Conservation (phyloP, 2,113 vertebrate species). For the Datnioides undecimradiatus region DNA sequence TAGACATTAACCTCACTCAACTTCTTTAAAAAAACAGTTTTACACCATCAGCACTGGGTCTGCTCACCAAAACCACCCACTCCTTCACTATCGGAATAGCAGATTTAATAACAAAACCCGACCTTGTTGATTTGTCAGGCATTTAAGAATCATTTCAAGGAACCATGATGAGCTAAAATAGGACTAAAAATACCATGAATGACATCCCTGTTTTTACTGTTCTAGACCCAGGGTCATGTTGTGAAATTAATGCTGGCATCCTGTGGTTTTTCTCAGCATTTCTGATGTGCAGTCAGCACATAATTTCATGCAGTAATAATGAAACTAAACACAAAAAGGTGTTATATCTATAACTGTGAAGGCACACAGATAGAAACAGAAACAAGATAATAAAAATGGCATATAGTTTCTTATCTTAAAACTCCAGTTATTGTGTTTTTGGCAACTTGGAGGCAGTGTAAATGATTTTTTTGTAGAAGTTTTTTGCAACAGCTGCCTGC, state of each 20-base stretch:
- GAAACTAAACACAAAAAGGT: neutral
- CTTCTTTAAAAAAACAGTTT: neutral
- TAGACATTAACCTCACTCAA: neutral
- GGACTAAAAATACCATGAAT: constrained; percentile 2
- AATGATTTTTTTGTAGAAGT: no score
- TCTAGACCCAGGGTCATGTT: neutral
- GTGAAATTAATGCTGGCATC: neutral
- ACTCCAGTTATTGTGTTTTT: no score
- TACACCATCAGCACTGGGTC: constrained; percentile 11
- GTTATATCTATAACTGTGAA: neutral
- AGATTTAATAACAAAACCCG: neutral
- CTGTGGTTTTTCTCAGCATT: neutral
- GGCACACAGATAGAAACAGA: neutral
- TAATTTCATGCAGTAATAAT: neutral
- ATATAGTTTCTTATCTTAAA: no score
- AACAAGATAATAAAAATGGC: neutral
- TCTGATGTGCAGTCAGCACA: neutral
- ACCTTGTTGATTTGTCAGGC: constrained; percentile 9
- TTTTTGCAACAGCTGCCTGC: no score
- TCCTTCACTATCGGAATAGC: neutral
- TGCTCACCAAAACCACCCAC: neutral
- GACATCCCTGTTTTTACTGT: neutral
- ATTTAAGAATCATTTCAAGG: neutral
- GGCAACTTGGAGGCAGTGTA: no score
- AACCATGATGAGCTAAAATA: neutral